Conservation (phyloP, 2,113 vertebrate genomes). For the Coturnix japonica region DNA sequence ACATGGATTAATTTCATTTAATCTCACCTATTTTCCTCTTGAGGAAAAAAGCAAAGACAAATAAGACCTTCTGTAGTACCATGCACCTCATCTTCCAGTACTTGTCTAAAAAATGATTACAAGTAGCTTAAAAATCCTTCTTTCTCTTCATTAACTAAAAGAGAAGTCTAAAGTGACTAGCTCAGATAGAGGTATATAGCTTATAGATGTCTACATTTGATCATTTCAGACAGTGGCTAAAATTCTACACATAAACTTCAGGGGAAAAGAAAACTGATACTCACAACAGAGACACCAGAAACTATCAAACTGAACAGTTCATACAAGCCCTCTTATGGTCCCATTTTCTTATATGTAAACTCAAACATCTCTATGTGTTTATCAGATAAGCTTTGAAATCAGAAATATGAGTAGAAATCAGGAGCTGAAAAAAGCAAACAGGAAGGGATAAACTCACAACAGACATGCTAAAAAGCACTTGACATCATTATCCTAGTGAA, state of each 20-base stretch:
- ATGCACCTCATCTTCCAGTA: neutral
- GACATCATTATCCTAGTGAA: neutral
- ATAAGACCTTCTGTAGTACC: neutral
- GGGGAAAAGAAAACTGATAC: neutral
- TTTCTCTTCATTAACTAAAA: neutral
- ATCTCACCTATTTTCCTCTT: neutral
- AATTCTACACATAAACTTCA: neutral
- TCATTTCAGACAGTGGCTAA: neutral
- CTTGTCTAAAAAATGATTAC: neutral
- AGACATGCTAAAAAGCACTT: neutral
- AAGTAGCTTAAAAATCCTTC: neutral
- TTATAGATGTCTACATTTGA: neutral
- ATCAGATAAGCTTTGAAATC: neutral
- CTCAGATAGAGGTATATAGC: neutral
- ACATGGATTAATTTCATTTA: neutral
- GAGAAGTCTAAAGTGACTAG: neutral
- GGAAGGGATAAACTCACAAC: neutral
- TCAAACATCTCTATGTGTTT: neutral
- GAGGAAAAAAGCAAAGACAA: neutral
- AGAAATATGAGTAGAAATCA: neutral
- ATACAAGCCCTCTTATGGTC: neutral
- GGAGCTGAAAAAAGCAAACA: neutral
- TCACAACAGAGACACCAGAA: neutral
- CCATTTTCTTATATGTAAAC: neutral
- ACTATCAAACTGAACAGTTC: neutral